Base-by-base conservation (phyloP, 2,113 vertebrate genomes). In the Coptodon bakossiorum region DNA sequence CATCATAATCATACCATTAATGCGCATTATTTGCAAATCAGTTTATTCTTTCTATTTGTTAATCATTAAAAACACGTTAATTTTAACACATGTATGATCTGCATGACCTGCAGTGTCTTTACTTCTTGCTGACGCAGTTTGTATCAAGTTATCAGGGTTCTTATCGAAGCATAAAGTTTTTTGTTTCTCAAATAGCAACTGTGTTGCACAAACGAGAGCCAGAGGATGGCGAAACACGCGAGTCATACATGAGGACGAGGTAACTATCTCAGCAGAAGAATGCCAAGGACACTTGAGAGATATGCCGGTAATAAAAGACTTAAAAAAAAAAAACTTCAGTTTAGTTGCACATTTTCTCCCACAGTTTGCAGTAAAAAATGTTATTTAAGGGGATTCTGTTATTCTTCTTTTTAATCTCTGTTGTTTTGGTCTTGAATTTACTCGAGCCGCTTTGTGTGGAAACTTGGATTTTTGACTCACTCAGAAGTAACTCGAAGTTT, bases 281-380 rank as follows among this genome's bases (percentile, higher is more conserved):
- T 13, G 4, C 73, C 48, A 53, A 53, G 45, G 73, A 79, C 73
- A 52, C 45, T 79, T 79, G 73, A 31, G 27, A 79, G 29, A 79
- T 52, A 31, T 12, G 27, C 73, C 1, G 5, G 13, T 45, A 1
- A 45, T 27, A 45, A 40, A 43, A 73, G 38, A 45, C 22, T 9
- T 43, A 12, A 7, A 0, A 16, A 34, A 2, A n/a, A 78, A 50
- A 11, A 19, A 52, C 48, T 79, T 31, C 7, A 31, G 2, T 79
- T 52, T 36, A 31, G 29, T n/a, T 79, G 76, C 27, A 52, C 17
- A n/a, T 22, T 79, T 31, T 59, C 34, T 27, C 66, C 12, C 38
- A 71, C 22, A 8, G 36, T 14, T 71, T 71, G 38, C 38, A 27
- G 5, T 16, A n/a, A 71, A 14, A 17, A 31, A 17, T 22, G 6